Conservation (phyloP, 2,113 vertebrate species). For the Megatriorchis doriae region DNA sequence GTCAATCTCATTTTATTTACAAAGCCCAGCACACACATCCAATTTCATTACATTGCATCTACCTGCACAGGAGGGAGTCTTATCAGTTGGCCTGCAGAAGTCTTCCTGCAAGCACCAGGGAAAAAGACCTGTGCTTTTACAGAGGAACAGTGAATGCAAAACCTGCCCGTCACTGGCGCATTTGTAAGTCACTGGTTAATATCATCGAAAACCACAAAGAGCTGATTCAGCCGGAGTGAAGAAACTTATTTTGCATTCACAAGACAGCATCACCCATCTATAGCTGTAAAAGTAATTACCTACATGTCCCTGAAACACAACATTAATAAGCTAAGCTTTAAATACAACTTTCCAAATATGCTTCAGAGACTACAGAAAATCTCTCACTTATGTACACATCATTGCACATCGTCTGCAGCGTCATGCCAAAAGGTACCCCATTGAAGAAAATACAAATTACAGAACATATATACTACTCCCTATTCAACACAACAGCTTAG, state of each 20-base stretch:
- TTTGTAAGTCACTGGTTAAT: conserved; percentile 50
- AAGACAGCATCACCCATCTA: conserved; percentile 11
- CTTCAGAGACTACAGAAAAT: conserved; percentile 39
- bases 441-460: background rate
- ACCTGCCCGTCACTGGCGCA: background rate
- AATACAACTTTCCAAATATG: conserved; percentile 50
- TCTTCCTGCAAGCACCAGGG: background rate
- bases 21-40: conserved; percentile 64
- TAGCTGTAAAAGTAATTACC: conserved; percentile 63
- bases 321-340: conserved; percentile 66
- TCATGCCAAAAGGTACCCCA: background rate
- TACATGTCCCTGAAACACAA: conserved; percentile 51
- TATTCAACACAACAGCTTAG: background rate
- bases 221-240: conserved; percentile 40
- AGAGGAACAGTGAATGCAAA: conserved; percentile 35
- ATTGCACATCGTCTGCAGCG: background rate
- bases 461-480: background rate
- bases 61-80: conserved; percentile 63
- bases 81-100: conserved; percentile 70
- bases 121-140: conserved; percentile 7
- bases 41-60: conserved; percentile 73
- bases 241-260: conserved; percentile 56
- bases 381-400: background rate
- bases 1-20: conserved; percentile 80
- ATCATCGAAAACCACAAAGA: conserved; percentile 20